phyloP scores from a whole-genome alignment of 2,113 vertebrate genomes.

The Phodopus roborovskii region DNA sequence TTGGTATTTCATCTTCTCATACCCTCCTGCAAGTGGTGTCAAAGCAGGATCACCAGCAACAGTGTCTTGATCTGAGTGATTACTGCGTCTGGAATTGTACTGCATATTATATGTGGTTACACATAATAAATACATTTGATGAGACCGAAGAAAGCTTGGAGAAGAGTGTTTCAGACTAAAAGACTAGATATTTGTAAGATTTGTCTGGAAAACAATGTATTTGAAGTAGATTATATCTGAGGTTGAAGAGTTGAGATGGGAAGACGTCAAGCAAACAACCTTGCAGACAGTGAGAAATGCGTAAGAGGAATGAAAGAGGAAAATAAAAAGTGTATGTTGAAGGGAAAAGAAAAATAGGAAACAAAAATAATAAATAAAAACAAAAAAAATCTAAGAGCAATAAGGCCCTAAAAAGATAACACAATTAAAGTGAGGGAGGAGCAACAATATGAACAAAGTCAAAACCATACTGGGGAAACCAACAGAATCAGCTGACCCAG shows the following conservation, averaged over 20 bases:
- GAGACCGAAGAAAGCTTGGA: not conserved
- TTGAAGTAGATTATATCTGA: not conserved
- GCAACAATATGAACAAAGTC: too few species aligned
- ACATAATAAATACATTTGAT: not conserved
- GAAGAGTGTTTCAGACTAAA: not conserved
- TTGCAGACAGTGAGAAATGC: not conserved
- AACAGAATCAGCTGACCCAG: too few species aligned
- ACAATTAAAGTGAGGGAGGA: too few species aligned
- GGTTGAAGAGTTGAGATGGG: not conserved
- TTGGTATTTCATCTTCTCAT: too few species aligned
- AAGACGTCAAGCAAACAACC: not conserved
- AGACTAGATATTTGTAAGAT: not conserved
- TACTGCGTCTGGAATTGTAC: fast-evolving
- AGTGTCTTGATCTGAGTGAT: not conserved
- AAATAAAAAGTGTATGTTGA: not conserved
- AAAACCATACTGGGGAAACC: too few species aligned
- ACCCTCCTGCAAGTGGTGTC: too few species aligned
- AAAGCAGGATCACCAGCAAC: too few species aligned
- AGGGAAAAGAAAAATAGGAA: not conserved
- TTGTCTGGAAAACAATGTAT: not conserved
- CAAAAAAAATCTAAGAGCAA: not conserved
- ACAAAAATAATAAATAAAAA: not conserved
- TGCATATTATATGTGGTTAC: fast-evolving
- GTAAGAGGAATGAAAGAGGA: not conserved
- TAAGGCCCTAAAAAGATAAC: not conserved